Evolutionary conservation across 2,113 vertebrate genomes (phyloP), one percentile per base, ranked within the genome.

Genomic region (Prochilodus magdalenae): DNA sequence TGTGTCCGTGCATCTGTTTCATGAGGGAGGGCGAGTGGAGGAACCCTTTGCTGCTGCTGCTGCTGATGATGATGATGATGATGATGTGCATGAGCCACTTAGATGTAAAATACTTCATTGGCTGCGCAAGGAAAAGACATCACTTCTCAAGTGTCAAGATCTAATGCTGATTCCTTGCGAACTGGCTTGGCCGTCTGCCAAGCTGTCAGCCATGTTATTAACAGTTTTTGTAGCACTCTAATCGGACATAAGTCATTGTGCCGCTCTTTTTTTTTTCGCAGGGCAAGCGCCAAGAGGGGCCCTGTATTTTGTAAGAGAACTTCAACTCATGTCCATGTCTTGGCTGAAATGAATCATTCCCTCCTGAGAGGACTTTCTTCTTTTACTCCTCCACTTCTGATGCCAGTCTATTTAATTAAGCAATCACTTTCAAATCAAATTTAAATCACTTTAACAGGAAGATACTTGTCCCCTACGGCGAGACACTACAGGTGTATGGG

Each of bases 381-480:
- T 75, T 77, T 82, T 88, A 72, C 15, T 84, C 88, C 83, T 88
- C 74, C 15, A 87, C 87, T 86, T 88, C 62, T 75, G 87, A 91
- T 88, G 86, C 86, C 84, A 88, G 90, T 91, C 81, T 86, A 88
- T 86, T 92, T 90, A 90, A 93, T 92, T 89, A 92, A 93, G 83
- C 89, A 86, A 93, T 91, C 88, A 88, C 88, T 91, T 91, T 88
- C 83, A 88, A 89, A 91, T 91, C 82, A 88, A 90, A 87, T 88
- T 89, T 84, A 83, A 86, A 89, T 91, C 87, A 86, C 73, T 88
- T 77, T 74, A 86, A 87, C 90, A 86, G 70, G 83, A 86, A 84
- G 59, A 76, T 83, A 86, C 85, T 88, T 87, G 83, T 88, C 79
- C 86, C 85, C 83, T 86, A 86, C 86, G 86, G 82, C 51, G 6